A percentile compares a stretch with the other conserved stretches of the same genome.
Evolutionary conservation across 2,113 vertebrate species (phyloP).

Genomic region (Tauraco erythrolophus): DNA sequence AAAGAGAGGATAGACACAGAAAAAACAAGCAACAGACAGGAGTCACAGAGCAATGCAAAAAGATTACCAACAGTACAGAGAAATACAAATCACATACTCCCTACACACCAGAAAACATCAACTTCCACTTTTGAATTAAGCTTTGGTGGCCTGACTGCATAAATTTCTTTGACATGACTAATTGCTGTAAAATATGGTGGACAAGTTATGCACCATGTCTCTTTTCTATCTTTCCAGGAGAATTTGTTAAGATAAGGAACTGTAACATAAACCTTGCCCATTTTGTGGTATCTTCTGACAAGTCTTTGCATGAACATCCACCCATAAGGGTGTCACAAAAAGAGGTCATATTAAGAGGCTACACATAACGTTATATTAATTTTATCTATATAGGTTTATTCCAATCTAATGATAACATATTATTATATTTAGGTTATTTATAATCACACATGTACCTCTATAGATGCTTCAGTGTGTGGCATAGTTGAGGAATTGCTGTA

Average conservation of each 20-base stretch:
- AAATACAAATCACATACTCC: background rate
- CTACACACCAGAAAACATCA: background rate
- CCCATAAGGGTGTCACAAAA: background rate
- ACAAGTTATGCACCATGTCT: background rate
- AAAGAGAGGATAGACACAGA: background rate
- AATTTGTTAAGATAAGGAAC: background rate
- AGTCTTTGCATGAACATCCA: background rate
- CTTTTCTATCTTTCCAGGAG: background rate
- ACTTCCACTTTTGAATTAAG: background rate
- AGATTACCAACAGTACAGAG: background rate
- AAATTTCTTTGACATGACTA: background rate
- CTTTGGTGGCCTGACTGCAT: background rate
- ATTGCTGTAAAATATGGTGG: background rate
- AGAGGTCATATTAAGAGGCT: background rate
- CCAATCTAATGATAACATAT: background rate
- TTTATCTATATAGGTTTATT: background rate
- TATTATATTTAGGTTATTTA: background rate
- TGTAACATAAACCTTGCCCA: background rate
- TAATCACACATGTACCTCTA: background rate
- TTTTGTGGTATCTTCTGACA: background rate
- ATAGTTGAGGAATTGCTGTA: background rate
- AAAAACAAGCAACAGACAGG: background rate
- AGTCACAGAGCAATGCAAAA: background rate
- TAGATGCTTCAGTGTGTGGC: background rate
- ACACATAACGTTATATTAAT: background rate